Conservation (phyloP, 2,113 vertebrate species). For the Nipponia nippon region DNA sequence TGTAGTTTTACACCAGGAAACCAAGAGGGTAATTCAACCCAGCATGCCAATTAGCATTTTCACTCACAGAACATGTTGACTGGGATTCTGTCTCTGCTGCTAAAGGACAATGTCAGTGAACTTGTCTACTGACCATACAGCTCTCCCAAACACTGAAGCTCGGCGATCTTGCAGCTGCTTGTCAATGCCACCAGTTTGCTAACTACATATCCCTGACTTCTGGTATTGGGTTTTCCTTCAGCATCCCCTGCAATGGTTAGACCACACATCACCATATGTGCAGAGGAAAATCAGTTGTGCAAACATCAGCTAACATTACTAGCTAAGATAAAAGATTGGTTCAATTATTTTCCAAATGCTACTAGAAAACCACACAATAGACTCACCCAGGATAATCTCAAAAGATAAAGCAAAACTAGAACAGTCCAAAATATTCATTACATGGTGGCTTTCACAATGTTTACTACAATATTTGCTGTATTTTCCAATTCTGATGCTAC, state of each 20-base stretch:
- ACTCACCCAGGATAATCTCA: background rate
- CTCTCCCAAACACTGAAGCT: background rate
- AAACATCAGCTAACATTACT: background rate
- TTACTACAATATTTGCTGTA: background rate
- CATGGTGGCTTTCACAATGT: background rate
- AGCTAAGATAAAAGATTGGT: background rate
- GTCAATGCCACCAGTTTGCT: background rate
- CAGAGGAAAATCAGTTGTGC: background rate
- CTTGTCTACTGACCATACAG: background rate
- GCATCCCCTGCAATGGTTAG: background rate
- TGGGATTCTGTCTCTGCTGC: background rate
- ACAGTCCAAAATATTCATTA: background rate
- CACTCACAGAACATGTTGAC: background rate
- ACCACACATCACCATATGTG: accelerated
- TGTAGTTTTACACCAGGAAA: background rate
- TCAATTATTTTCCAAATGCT: background rate
- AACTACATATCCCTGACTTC: background rate
- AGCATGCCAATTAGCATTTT: background rate
- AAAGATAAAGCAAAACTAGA: background rate
- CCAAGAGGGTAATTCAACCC: background rate
- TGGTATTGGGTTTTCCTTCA: background rate
- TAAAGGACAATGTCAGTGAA: background rate
- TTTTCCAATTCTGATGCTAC: background rate
- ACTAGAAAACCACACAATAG: background rate
- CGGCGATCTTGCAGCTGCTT: background rate